These are phyloP conservation scores for Trichonephila clavipes DNA, from an alignment of 1,140 invertebrate genomes.

Conservation along the genomic window DNA sequence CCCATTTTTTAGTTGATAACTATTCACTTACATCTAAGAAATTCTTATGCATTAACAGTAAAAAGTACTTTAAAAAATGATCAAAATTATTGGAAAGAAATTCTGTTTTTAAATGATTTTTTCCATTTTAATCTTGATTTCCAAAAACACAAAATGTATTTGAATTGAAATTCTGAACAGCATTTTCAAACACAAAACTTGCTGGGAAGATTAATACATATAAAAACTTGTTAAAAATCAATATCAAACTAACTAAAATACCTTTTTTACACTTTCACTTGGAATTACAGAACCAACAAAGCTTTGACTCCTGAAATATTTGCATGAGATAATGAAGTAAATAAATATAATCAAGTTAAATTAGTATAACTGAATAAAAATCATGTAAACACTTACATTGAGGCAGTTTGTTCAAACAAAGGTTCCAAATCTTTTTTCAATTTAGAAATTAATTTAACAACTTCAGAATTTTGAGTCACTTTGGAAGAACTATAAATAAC, in stretches of 20 bases:
- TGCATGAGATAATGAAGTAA: neutral
- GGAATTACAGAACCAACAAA: neutral
- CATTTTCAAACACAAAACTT: no score
- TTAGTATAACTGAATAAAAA: neutral
- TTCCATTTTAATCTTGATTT: no score
- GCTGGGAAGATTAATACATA: no score
- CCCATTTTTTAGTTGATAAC: no score
- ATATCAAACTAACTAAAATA: neutral
- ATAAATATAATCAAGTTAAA: neutral
- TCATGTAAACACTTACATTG: neutral
- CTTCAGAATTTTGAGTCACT: neutral
- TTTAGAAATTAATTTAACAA: neutral
- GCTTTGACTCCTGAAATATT: neutral
- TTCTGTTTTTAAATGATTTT: no score
- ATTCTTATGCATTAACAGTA: no score
- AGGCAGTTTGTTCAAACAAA: neutral
- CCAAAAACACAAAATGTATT: no score
- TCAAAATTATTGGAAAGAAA: no score
- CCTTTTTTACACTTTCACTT: conserved; percentile 40
- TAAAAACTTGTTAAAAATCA: no score
- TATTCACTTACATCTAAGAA: no score
- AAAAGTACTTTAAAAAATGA: no score
- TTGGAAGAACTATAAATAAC: neutral
- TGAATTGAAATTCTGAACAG: no score
- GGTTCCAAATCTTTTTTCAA: neutral